Base-by-base conservation (phyloP, 2,113 vertebrate genomes). In the Ochotona curzoniae region DNA sequence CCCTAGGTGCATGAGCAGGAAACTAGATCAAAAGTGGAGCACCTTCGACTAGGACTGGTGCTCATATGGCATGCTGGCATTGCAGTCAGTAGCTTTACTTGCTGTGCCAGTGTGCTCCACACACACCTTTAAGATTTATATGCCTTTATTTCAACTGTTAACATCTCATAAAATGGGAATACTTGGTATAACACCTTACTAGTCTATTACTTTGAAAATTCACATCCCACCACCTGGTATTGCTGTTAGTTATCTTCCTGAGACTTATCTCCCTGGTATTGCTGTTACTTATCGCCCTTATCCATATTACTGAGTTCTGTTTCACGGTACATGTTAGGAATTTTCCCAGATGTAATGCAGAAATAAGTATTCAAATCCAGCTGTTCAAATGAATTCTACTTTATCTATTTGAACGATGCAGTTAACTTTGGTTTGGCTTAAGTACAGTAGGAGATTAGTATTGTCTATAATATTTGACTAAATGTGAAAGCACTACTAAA, bases 361-460 rank as follows among this genome's bases (percentile, higher is more conserved):
- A 66, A 83, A 63, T 49, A 70, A 15, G 63, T 49, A 73, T 11
- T 63, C n/a, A 90, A 57, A 81, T 94, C 49, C 63, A 70, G 26
- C 35, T 70, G 38, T 21, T 87, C 69, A 88, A 61, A 66, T 73
- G 78, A 78, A 94, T 83, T 78, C 26, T 91, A 76, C 78, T 54
- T 82, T 89, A 25, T 38, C 28, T 75, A 8, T 83, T 80, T 75
- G 21, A 69, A 79, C 64, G 30, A 87, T 57, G 12, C 13, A 17
- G 23, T 38, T 78, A 13, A 32, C 38, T n/a, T n/a, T 81, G 7
- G 47, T 63, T 44, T 44, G 63, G 4, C 38, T 83, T 64, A 75
- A 71, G 14, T 80, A 21, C 25, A 93, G 82, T 83, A 7, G 11
- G 54, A 54, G 23, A n/a, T 70, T 76, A 66, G 8, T 80, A 9